Conservation (phyloP, 2,113 vertebrate species). For the Gallinago media region DNA sequence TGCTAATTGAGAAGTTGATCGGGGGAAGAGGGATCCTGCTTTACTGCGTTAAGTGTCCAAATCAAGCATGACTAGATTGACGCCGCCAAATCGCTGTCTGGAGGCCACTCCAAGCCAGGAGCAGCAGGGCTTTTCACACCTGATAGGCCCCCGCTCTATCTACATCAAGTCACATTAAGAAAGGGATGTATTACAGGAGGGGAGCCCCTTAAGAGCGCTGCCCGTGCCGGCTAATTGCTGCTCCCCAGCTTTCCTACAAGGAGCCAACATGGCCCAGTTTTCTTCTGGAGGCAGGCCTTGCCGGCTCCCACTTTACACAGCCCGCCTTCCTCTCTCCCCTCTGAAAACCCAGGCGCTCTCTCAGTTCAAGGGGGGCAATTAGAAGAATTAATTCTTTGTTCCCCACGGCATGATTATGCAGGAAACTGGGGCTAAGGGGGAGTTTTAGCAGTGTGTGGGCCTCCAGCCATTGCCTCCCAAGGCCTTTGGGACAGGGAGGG, state of each 20-base stretch:
- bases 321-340: not conserved
- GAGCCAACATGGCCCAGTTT: not conserved
- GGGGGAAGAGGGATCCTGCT: slow-evolving; percentile 80
- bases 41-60: slow-evolving; percentile 79
- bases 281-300: fast-evolving
- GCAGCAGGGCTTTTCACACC: slow-evolving; percentile 81
- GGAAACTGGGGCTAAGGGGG: not conserved
- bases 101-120: slow-evolving; percentile 81
- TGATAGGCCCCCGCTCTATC: slow-evolving; percentile 78
- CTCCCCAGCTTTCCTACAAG: not conserved
- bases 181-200: slow-evolving; percentile 71
- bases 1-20: slow-evolving; percentile 89
- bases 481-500: fast-evolving
- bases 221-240: slow-evolving; percentile 60
- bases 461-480: fast-evolving
- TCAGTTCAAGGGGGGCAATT: not conserved
- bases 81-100: slow-evolving; percentile 85
- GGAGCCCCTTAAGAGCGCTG: slow-evolving; percentile 47
- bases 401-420: fast-evolving
- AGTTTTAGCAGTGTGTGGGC: fast-evolving
- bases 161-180: slow-evolving; percentile 84
- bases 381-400: not conserved
- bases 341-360: not conserved
- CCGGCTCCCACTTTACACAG: not conserved
- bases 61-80: slow-evolving; percentile 86